These are phyloP conservation scores for Microtus oregoni DNA, from an alignment of 2,113 vertebrate species.

Conservation along the genomic window DNA sequence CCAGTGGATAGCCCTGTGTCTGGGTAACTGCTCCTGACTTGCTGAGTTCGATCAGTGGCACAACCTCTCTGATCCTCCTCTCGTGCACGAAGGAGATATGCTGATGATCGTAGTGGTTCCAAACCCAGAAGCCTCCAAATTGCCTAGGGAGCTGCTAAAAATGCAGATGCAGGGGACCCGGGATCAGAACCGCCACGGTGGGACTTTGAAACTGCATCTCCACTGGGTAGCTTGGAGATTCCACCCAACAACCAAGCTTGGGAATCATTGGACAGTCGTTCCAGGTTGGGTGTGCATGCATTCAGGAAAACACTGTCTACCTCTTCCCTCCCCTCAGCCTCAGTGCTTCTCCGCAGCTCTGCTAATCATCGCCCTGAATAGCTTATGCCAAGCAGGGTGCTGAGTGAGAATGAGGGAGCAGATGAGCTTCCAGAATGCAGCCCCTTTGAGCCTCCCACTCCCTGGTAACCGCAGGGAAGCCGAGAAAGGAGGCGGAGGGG, in stretches of 20 bases:
- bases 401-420: constrained; percentile 78
- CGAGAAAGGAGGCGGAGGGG: constrained; percentile 56
- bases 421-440: constrained; percentile 79
- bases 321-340: constrained; percentile 16
- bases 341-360: constrained; percentile 58
- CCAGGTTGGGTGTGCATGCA: not conserved
- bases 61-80: constrained; percentile 4
- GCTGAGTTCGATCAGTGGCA: not conserved
- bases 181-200: not conserved
- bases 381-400: constrained; percentile 76
- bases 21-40: not conserved
- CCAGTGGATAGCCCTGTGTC: not conserved
- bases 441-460: constrained; percentile 80
- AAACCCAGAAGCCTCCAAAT: not conserved
- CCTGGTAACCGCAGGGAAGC: constrained; percentile 76
- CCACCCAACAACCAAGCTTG: not conserved
- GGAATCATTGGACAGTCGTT: not conserved
- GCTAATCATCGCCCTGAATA: constrained; percentile 73
- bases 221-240: not conserved
- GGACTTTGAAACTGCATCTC: not conserved
- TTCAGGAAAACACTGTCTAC: not conserved
- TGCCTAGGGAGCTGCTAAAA: not conserved
- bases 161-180: accelerated
- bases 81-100: not conserved
- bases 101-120: not conserved